These are phyloP conservation scores for Aphodius granarius DNA, from an alignment of 2,888 invertebrate genomes.

Conservation along the genomic window DNA sequence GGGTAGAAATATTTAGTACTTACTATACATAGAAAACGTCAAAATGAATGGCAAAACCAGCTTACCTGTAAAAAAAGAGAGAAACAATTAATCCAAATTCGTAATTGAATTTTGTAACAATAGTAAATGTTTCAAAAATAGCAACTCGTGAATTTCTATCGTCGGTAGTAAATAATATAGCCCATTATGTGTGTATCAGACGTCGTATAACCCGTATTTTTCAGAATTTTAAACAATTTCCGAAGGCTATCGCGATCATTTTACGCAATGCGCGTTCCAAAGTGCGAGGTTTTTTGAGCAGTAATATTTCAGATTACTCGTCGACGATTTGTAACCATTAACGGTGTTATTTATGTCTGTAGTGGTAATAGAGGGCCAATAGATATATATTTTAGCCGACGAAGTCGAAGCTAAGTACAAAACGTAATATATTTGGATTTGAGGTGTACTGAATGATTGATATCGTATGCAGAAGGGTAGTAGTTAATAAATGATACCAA, in stretches of 20 bases:
- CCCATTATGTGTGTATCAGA: not conserved
- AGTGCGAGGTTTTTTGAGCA: not conserved
- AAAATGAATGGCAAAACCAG: not conserved
- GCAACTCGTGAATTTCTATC: not conserved
- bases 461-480: constrained; percentile 9
- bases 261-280: not conserved
- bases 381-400: not conserved
- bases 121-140: not conserved
- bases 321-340: not conserved
- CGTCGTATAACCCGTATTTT: not conserved
- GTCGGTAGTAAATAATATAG: not conserved
- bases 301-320: not conserved
- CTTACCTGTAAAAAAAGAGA: not conserved
- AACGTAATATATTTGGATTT: constrained; percentile 36
- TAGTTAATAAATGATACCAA: not conserved
- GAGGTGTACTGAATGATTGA: constrained; percentile 36
- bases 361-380: no score
- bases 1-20: not conserved
- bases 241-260: not conserved
- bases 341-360: not conserved
- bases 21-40: not conserved
- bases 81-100: not conserved
- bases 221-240: not conserved
- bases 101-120: not conserved
- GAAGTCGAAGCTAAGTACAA: constrained; percentile 33